A percentile compares a stretch with the other conserved stretches of the same genome.
Evolutionary conservation across 2,888 invertebrate genomes (phyloP).

Genomic region (Achlya flavicornis): DNA sequence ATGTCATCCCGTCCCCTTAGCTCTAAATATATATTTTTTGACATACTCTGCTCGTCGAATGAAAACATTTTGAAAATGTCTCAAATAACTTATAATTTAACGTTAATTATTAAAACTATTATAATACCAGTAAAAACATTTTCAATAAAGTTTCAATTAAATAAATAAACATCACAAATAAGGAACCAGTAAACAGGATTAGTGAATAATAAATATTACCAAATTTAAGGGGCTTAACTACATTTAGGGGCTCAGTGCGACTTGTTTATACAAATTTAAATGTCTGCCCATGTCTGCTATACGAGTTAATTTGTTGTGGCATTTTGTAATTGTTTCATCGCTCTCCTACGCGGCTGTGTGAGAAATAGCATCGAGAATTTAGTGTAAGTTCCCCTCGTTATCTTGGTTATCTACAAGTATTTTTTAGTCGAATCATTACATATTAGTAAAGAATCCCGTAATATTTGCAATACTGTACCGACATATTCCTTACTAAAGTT

Average conservation of each 20-base stretch:
- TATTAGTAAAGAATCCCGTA: neutral
- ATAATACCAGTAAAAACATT: too few species aligned
- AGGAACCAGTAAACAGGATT: constrained; percentile 36
- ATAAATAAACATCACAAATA: constrained; percentile 29
- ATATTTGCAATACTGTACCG: constrained; percentile 1
- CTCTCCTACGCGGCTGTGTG: neutral
- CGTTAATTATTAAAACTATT: too few species aligned
- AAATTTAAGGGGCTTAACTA: constrained; percentile 46
- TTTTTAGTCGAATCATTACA: too few species aligned
- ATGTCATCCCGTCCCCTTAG: constrained; percentile 31
- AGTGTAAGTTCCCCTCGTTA: neutral
- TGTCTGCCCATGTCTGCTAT: constrained; percentile 28
- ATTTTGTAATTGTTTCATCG: constrained; percentile 10
- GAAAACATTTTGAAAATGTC: neutral
- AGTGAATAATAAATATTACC: constrained; percentile 46
- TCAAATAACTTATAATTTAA: too few species aligned
- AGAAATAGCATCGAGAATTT: neutral
- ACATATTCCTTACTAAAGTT: constrained; percentile 20
- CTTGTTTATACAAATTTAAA: constrained; percentile 43
- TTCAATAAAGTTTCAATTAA: constrained; percentile 34
- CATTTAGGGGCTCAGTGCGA: constrained; percentile 38
- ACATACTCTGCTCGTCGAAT: constrained; percentile 22
- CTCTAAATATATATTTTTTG: constrained; percentile 40
- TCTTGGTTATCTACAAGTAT: neutral
- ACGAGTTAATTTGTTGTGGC: constrained; percentile 17